Conservation (phyloP, 2,797 vertebrate species). For the Falco novaeseelandiae region DNA sequence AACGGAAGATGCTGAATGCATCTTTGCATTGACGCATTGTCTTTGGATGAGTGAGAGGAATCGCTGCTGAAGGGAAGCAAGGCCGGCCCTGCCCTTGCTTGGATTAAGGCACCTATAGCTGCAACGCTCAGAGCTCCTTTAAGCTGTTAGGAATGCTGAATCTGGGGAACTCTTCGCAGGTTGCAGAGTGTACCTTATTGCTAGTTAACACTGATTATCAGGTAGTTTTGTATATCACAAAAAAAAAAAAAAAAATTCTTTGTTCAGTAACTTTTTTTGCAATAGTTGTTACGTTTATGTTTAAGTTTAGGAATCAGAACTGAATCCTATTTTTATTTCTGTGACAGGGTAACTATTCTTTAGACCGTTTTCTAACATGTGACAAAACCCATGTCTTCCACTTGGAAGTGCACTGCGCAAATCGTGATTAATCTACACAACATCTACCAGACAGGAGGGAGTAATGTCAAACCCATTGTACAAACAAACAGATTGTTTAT, state of each 20-base stretch:
- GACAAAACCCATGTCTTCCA: background rate
- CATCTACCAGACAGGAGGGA: rapidly evolving
- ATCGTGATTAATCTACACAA: background rate
- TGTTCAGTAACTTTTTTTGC: background rate
- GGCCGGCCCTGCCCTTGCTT: background rate
- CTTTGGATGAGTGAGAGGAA: background rate
- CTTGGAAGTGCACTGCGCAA: background rate
- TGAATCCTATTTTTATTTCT: background rate
- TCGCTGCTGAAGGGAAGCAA: background rate
- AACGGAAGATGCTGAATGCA: background rate
- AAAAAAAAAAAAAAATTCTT: rapidly evolving
- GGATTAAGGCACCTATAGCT: background rate
- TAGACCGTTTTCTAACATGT: background rate
- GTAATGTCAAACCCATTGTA: rapidly evolving
- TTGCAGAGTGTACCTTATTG: background rate
- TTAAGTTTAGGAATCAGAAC: background rate
- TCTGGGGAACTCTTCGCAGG: background rate
- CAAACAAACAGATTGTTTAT: background rate
- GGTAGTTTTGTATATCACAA: background rate
- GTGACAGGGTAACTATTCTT: background rate
- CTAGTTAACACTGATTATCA: background rate
- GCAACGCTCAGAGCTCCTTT: background rate
- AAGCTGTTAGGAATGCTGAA: background rate
- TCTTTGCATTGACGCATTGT: no score
- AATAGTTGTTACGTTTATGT: background rate